Base-by-base conservation (phyloP, 2,797 vertebrate genomes). In the Coccyzus lansbergi region DNA sequence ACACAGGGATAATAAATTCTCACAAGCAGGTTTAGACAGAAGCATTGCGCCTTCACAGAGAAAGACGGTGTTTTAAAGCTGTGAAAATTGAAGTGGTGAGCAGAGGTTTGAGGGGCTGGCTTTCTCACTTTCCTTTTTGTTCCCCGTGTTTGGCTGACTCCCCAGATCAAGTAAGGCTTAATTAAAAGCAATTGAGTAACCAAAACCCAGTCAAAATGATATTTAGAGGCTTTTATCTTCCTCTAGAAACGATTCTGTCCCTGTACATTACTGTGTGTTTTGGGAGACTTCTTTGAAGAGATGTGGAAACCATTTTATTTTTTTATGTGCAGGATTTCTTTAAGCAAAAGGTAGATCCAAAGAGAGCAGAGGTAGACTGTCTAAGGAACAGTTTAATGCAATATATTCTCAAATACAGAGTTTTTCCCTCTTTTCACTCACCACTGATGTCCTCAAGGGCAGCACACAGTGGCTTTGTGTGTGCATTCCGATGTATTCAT, bases 1-100 rank as follows among this genome's bases (percentile, higher is more conserved):
- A 10, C 80, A 44, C 68, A 77, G 85, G 94, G 86, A 90, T 82
- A 92, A 97, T 97, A 96, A 96, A 97, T 97, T 92, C 92, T 95
- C 90, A 46, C 86, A 83, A 94, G 93, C 67, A 80, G 90, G 72
- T 94, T 95, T 84, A 84, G 90, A 67, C 40, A 68, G 85, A 78
- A 94, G 59, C 56, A 33, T 8, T 65, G 83, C 15, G 42, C 78
- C 64, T 16, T 75, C 60, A 16, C 5, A 56, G 92, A 97, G 86
- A 81, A 93, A 67, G 74, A 65, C 10, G 38, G 65, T 68, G 71
- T 58, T 93, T 87, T 64, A 59, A 63, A 86, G 55, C 76, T 44
- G 48, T 60, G 93, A 86, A 91, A 94, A 63, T 33, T 82, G 89
- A 90, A 20, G 52, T 40, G 60, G 29, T 12, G 40, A 92, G 60